Percentiles rank a stretch among this genome's conserved stretches.
Conservation (phyloP, 2,113 vertebrate genomes). For the Cacatua alba region DNA sequence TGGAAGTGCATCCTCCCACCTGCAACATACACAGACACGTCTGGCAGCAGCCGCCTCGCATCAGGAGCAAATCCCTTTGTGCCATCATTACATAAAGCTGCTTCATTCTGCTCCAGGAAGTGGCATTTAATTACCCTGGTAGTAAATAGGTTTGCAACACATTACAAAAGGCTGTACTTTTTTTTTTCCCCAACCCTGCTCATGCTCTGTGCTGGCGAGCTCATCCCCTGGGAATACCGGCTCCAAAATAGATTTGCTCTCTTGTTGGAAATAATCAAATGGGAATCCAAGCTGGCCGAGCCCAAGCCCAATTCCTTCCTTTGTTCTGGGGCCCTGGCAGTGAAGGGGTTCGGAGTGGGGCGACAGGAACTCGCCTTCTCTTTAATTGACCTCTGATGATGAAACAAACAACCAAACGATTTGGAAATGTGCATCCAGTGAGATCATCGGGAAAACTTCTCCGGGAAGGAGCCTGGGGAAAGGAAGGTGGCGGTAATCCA, state of each 20-base stretch:
- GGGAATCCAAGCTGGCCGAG: conserved; percentile 64
- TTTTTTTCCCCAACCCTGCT: background rate
- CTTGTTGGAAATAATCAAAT: conserved; percentile 57
- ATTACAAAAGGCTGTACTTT: conserved; percentile 18
- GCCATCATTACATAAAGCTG: background rate
- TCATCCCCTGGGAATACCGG: conserved; percentile 24
- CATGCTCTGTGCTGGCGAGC: background rate
- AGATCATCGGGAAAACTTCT: conserved; percentile 60
- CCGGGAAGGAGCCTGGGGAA: conserved; percentile 12
- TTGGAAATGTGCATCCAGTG: conserved; percentile 66
- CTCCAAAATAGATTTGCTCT: conserved; percentile 56
- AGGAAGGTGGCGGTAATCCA: conserved; percentile 33
- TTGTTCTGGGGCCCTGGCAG: conserved; percentile 64
- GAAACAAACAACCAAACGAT: conserved; percentile 60
- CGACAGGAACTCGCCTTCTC: conserved; percentile 56
- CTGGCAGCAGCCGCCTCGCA: background rate
- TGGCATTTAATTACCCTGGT: conserved; percentile 23
- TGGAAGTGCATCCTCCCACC: background rate
- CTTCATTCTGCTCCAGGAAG: conserved; percentile 39
- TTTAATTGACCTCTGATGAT: conserved; percentile 64
- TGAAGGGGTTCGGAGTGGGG: conserved; percentile 24
- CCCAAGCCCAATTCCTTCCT: conserved; percentile 69
- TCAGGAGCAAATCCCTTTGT: background rate
- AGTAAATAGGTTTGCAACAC: conserved; percentile 36
- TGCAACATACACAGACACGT: rapidly evolving